These are phyloP conservation scores for Cinclus cinclus DNA, from an alignment of 2,113 vertebrate species.

Conservation along the genomic window DNA sequence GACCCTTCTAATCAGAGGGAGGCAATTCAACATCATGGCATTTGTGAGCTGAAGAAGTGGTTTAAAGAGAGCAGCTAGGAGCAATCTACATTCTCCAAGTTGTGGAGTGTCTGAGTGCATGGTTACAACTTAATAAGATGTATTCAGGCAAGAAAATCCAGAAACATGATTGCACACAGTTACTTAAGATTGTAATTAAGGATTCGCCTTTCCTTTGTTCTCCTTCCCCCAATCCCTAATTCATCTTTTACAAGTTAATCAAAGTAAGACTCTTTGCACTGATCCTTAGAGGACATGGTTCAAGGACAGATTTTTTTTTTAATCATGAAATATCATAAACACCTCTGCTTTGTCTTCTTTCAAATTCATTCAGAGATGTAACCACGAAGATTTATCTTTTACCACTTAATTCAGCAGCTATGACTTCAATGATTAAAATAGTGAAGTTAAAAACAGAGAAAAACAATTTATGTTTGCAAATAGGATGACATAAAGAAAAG, in stretches of 20 bases:
- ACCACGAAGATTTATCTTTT: not conserved
- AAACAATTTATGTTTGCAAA: not conserved
- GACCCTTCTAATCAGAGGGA: not conserved
- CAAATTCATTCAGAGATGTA: not conserved
- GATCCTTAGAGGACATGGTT: slow-evolving; percentile 33
- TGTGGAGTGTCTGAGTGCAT: not conserved
- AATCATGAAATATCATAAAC: not conserved
- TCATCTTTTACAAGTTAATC: slow-evolving; percentile 48
- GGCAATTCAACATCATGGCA: not conserved
- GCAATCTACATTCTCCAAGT: slow-evolving; percentile 5
- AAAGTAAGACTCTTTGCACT: slow-evolving; percentile 38
- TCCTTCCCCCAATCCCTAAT: slow-evolving; percentile 22
- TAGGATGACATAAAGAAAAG: not conserved
- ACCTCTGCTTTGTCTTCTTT: not conserved
- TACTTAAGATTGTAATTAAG: slow-evolving; percentile 50
- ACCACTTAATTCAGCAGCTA: not conserved
- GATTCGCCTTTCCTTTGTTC: slow-evolving; percentile 27
- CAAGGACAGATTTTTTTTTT: slow-evolving; percentile 18
- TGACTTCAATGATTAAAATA: not conserved
- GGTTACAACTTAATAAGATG: slow-evolving; percentile 43
- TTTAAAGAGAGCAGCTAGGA: slow-evolving; percentile 29
- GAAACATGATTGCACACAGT: slow-evolving; percentile 45
- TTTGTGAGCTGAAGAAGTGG: slow-evolving; percentile 8
- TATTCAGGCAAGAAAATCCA: slow-evolving; percentile 58
- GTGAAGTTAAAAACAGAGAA: not conserved